Evolutionary conservation across 2,888 invertebrate species (phyloP).

Genomic region (Xestobium rufovillosum): DNA sequence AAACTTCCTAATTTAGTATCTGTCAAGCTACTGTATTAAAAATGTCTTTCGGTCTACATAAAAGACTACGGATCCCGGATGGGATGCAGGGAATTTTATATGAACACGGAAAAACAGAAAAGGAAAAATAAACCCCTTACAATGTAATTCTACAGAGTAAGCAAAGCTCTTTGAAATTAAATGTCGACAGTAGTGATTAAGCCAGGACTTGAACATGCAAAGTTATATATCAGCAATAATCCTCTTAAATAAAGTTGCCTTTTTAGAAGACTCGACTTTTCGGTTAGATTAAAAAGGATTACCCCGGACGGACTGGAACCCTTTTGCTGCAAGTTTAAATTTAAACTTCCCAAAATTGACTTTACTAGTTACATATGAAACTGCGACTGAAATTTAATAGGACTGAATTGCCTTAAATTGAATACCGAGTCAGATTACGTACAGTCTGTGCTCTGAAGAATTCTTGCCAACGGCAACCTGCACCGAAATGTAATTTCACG

Average conservation of each 20-base stretch:
- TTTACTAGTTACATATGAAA: slow-evolving; percentile 12
- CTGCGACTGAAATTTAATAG: too few species aligned
- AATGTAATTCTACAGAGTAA: slow-evolving; percentile 24
- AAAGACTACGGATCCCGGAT: too few species aligned
- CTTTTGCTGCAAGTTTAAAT: slow-evolving; percentile 31
- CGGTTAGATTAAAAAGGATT: slow-evolving; percentile 36
- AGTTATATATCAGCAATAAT: slow-evolving; percentile 40
- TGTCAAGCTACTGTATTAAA: too few species aligned
- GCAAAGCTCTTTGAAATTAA: slow-evolving; percentile 33
- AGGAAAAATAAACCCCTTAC: slow-evolving; percentile 17
- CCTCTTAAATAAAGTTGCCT: slow-evolving; percentile 40
- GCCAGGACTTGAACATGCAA: slow-evolving; percentile 31
- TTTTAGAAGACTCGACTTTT: slow-evolving; percentile 37
- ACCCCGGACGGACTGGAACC: slow-evolving; percentile 31
- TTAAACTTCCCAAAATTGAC: slow-evolving; percentile 30
- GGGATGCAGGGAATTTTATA: too few species aligned
- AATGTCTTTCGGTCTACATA: too few species aligned
- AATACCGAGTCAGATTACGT: too few species aligned
- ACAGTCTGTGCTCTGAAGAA: too few species aligned
- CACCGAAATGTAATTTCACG: too few species aligned
- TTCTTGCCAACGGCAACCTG: too few species aligned
- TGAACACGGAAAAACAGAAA: too few species aligned
- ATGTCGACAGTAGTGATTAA: slow-evolving; percentile 34
- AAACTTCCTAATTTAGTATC: too few species aligned
- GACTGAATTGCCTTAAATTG: too few species aligned